A percentile compares a stretch with the other conserved stretches of the same genome.
phyloP scores from a whole-genome alignment of 2,113 vertebrate genomes.

The Arvicanthis niloticus region DNA sequence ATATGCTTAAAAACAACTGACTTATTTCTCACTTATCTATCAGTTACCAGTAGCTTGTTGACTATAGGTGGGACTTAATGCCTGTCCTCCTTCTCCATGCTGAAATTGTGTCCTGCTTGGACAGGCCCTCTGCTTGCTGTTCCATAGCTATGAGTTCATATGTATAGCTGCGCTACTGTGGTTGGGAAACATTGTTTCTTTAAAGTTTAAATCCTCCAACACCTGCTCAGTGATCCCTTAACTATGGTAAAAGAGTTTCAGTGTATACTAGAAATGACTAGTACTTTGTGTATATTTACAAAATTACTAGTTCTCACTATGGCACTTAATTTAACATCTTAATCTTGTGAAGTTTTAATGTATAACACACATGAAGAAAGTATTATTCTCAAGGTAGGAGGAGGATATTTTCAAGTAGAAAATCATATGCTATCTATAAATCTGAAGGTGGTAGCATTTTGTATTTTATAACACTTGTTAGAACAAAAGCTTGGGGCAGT shows the following conservation, averaged over 20 bases:
- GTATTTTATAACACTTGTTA: neutral
- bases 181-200: neutral
- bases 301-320: neutral
- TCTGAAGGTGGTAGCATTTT: neutral
- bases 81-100: neutral
- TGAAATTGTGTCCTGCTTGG: neutral
- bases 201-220: too few species aligned
- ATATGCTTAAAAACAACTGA: neutral
- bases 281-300: neutral
- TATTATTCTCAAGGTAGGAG: too few species aligned
- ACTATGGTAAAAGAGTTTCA: neutral
- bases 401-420: neutral
- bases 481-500: neutral
- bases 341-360: neutral
- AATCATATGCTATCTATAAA: neutral
- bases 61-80: neutral
- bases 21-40: neutral
- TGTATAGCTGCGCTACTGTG: neutral
- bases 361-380: neutral
- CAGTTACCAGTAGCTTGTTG: neutral
- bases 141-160: neutral
- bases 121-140: neutral
- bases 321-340: neutral
- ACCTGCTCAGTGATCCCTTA: neutral
- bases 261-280: neutral